Conservation (phyloP, 2,797 vertebrate species). For the Ctenopoma kingsleyae region DNA sequence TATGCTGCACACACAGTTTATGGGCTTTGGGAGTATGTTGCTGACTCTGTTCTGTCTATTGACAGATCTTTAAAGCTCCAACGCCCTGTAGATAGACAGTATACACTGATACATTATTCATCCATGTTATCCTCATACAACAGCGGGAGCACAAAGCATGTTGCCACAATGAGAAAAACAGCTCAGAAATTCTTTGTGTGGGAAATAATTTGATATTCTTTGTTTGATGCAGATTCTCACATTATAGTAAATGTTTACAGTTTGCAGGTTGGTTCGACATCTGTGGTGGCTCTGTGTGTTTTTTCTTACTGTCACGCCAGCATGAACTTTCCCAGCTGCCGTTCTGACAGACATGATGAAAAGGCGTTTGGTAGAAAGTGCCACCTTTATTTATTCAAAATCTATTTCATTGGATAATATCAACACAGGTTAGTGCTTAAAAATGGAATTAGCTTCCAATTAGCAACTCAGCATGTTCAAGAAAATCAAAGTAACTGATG, state of each 20-base stretch:
- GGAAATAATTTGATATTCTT: constrained; percentile 10
- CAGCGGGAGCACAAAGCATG: constrained; percentile 16
- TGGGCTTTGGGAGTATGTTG: constrained; percentile 19
- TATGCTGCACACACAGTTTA: not conserved
- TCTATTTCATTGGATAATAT: not conserved
- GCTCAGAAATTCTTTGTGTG: not conserved
- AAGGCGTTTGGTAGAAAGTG: not conserved
- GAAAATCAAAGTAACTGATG: constrained; percentile 18
- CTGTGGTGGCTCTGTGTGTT: not conserved
- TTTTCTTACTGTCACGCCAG: not conserved
- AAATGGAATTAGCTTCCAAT: constrained; percentile 24
- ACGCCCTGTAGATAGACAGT: constrained; percentile 25
- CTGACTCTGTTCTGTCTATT: constrained; percentile 33
- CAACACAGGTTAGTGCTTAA: not conserved
- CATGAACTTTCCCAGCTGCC: not conserved
- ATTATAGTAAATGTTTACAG: constrained; percentile 34
- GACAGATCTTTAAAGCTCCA: constrained; percentile 49
- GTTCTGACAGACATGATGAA: not conserved
- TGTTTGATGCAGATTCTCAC: constrained; percentile 18
- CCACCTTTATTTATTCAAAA: not conserved
- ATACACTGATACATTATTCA: constrained; percentile 66
- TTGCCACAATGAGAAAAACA: not conserved
- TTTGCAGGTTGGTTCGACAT: not conserved
- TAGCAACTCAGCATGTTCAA: constrained; percentile 7
- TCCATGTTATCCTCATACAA: constrained; percentile 36